These are phyloP conservation scores for Aspidoscelis tigris DNA, from an alignment of 2,113 vertebrate genomes.

Conservation along the genomic window DNA sequence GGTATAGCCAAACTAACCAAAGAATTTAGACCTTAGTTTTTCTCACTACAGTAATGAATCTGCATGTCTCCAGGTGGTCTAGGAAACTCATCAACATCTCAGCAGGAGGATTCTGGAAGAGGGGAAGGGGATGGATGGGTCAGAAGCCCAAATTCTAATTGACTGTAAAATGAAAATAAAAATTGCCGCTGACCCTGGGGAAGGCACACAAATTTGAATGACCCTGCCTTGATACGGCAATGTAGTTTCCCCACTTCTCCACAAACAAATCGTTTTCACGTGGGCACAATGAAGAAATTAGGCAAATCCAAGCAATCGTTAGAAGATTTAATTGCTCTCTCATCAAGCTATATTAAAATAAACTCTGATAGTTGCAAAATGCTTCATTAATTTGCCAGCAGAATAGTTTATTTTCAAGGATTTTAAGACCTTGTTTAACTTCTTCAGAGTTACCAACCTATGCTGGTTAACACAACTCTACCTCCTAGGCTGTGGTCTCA, in stretches of 20 bases:
- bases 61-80: background rate
- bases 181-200: conserved; percentile 32
- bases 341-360: background rate
- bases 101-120: background rate
- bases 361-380: background rate
- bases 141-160: conserved; percentile 40
- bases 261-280: background rate
- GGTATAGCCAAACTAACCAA: conserved; percentile 1
- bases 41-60: conserved; percentile 11
- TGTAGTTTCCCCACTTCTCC: background rate
- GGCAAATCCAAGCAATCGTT: conserved; percentile 1
- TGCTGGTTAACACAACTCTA: background rate
- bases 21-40: background rate
- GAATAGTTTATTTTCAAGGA: background rate
- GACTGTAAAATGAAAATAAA: conserved; percentile 55
- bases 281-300: conserved; percentile 5
- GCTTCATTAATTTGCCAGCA: background rate
- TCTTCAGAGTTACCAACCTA: background rate
- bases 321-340: background rate
- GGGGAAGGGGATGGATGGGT: fast-evolving
- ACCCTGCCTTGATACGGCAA: background rate
- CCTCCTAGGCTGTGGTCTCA: background rate
- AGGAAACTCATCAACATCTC: conserved; percentile 12
- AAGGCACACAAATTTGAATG: background rate
- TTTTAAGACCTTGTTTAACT: background rate